Conservation (phyloP, 2,113 vertebrate genomes). For the Varanus komodoensis region DNA sequence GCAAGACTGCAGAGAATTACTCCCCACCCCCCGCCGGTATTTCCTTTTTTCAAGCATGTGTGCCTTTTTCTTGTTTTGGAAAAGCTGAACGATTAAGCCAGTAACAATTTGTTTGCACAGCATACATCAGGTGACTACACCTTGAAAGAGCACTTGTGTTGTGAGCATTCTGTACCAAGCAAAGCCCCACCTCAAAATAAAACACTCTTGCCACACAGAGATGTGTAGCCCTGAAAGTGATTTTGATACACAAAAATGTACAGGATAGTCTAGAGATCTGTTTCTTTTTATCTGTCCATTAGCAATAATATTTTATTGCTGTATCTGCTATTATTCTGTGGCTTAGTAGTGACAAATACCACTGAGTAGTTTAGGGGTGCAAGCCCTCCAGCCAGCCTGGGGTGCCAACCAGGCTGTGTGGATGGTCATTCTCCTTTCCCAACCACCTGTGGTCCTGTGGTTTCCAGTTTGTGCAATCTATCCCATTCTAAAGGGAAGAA, state of each 20-base stretch:
- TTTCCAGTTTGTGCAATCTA: too few species aligned
- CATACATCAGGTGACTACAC: not conserved
- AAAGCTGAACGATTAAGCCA: not conserved
- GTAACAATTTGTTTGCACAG: conserved; percentile 36
- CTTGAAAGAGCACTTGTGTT: not conserved
- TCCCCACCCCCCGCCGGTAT: too few species aligned
- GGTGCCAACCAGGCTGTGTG: too few species aligned
- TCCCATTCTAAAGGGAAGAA: too few species aligned
- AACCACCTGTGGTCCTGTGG: too few species aligned
- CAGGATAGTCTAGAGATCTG: not conserved
- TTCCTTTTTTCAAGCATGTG: not conserved
- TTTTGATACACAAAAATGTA: not conserved
- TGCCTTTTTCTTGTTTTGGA: not conserved
- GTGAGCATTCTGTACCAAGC: not conserved
- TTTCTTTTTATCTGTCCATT: not conserved
- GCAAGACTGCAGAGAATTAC: not conserved
- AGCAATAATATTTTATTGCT: not conserved
- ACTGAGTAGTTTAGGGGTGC: not conserved
- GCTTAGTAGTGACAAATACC: not conserved
- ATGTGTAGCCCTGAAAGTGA: not conserved
- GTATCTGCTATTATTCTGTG: not conserved
- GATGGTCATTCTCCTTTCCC: too few species aligned
- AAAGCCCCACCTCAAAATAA: conserved; percentile 25
- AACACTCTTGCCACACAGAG: not conserved
- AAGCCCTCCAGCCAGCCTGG: too few species aligned